Conservation (phyloP, 2,888 invertebrate genomes). For the Eulithis testata region DNA sequence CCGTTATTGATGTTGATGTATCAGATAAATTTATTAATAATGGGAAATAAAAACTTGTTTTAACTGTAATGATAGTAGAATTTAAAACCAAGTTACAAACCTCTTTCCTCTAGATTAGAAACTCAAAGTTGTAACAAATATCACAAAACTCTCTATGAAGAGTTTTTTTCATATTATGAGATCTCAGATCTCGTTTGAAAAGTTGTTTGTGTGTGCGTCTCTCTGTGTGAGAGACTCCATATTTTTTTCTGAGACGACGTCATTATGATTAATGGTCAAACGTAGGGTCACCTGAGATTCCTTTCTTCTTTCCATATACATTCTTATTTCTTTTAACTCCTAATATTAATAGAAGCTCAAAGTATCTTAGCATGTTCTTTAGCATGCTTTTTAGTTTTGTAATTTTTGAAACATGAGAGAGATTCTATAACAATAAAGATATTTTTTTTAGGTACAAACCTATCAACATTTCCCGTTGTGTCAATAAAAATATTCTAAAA, state of each 20-base stretch:
- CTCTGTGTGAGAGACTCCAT: constrained; percentile 53
- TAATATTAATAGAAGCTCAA: neutral
- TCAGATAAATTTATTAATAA: constrained; percentile 21
- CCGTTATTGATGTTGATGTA: constrained; percentile 7
- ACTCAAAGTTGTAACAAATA: neutral
- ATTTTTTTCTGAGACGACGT: constrained; percentile 70
- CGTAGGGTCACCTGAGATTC: constrained; percentile 66
- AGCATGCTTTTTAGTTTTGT: too few species aligned
- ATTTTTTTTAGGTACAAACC: too few species aligned
- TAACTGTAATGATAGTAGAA: too few species aligned
- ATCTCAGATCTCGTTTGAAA: constrained; percentile 47
- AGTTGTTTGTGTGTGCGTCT: constrained; percentile 50
- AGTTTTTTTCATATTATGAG: constrained; percentile 46
- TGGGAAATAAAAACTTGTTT: constrained; percentile 17
- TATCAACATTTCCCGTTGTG: neutral
- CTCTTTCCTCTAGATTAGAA: neutral
- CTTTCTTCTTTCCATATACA: constrained; percentile 68
- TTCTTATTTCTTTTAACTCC: constrained; percentile 33
- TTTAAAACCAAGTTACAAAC: too few species aligned
- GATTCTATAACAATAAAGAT: too few species aligned
- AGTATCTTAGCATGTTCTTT: neutral
- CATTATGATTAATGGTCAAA: constrained; percentile 76
- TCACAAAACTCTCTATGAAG: constrained; percentile 46
- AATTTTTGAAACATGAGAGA: too few species aligned
- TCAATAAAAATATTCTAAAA: constrained; percentile 13